Base-by-base conservation (phyloP, 2,113 vertebrate species). In the Pygoscelis antarcticus region DNA sequence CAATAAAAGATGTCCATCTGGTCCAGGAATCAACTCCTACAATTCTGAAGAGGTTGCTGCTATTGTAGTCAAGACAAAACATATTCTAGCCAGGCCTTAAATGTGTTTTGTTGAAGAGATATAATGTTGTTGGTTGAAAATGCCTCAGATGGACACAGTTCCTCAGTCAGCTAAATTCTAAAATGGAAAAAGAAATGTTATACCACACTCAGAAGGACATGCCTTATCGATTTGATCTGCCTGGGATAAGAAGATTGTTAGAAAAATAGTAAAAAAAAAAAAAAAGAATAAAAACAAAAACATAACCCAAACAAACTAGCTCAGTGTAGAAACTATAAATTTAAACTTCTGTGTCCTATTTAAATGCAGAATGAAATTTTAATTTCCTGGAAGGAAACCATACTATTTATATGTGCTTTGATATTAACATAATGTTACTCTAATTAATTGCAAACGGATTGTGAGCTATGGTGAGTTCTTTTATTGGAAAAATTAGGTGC, bases 241-340 rank as follows among this genome's bases (percentile, higher is more conserved):
- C 26, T 58, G 21, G 8, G 27, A 18, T 27, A 76, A 85, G 25
- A 74, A 36, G 4, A 25, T 21, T 69, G 7, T 36, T 77, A 77
- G 16, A 21, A 71, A 91, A 82, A 9, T 4, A 49, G 4, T 19
- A 46, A 60, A 80, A 58, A 60, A 46, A 60, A 80, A 58, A 60
- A 27, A 32, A 19, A 19, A 9, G 8, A 62, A n/a, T 3, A 70
- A 74, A 69, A 6, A 3, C 5, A 36, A 80, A 83, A 83, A 6
- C 3, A 49, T 34, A 54, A 7, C 11, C 3, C 14, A 26, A 76
- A 68, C 0, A 0, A 62, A 36, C 23, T n/a, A 68, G 1, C 6
- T 91, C 2, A 10, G 2, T 11, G 12, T 40, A 78, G 25, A 87
- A 91, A 75, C 25, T 10, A 21, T 14, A 58, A 47, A 40, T 69